Conservation (phyloP, 2,888 invertebrate species). For the Clepsis dumicolana region DNA sequence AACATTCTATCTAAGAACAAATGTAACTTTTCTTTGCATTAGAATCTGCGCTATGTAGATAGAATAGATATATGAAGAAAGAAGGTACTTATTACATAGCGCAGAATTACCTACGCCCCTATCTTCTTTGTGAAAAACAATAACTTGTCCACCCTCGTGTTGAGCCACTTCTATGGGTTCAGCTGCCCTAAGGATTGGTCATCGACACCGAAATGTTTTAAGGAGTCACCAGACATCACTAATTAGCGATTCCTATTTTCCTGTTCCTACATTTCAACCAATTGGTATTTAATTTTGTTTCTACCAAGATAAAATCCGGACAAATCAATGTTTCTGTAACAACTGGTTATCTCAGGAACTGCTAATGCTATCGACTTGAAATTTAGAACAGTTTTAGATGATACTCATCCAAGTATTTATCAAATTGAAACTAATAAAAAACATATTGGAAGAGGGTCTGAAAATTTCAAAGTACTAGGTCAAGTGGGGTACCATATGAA, state of each 20-base stretch:
- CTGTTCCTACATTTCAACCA: background rate
- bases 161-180: conserved; percentile 76
- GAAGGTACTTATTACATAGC: background rate
- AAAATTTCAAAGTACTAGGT: too few species aligned
- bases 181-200: conserved; percentile 77
- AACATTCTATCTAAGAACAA: background rate
- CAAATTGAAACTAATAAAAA: too few species aligned
- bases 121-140: conserved; percentile 54
- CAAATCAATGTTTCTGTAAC: background rate
- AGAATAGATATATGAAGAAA: background rate
- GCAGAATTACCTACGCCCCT: background rate
- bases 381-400: too few species aligned
- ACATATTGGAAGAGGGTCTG: too few species aligned
- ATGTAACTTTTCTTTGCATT: too few species aligned
- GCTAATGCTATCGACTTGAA: too few species aligned
- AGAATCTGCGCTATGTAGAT: background rate
- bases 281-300: too few species aligned
- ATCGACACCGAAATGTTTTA: conserved; percentile 73
- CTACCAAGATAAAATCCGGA: too few species aligned
- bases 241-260: conserved; percentile 49
- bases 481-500: too few species aligned
- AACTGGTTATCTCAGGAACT: background rate
- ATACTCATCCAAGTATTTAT: too few species aligned
- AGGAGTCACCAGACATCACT: conserved; percentile 63
- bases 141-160: conserved; percentile 76